phyloP scores from a whole-genome alignment of 2,113 vertebrate genomes.

The Pituophis catenifer region DNA sequence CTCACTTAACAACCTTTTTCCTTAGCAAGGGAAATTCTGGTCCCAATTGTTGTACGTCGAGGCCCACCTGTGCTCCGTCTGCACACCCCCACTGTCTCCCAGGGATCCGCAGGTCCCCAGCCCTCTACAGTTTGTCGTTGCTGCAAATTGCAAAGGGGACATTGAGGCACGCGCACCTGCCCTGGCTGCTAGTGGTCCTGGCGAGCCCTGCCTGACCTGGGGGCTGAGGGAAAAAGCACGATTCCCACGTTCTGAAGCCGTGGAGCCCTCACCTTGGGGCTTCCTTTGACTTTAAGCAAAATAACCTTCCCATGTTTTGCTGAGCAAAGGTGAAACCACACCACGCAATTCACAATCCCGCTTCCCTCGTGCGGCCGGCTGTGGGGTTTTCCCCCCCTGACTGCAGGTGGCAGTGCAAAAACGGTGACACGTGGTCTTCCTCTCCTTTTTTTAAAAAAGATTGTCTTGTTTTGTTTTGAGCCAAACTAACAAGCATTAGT shows the following conservation, averaged over 20 bases:
- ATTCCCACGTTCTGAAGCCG: neutral
- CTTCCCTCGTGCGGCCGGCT: too few species aligned
- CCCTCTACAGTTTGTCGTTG: neutral
- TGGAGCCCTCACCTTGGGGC: too few species aligned
- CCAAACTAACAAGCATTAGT: neutral
- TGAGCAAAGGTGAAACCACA: neutral
- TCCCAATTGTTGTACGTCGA: neutral
- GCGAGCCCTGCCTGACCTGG: rapidly evolving
- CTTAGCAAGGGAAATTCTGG: neutral
- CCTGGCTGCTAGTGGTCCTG: neutral
- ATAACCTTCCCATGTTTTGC: neutral
- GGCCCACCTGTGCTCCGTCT: neutral
- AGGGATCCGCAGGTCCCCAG: neutral
- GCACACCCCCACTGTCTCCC: neutral
- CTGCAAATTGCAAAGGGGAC: neutral
- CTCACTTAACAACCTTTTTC: neutral
- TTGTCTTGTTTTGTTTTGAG: neutral
- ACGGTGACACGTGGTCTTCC: neutral
- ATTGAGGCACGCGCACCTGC: neutral
- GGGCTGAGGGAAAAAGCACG: neutral
- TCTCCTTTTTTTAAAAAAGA: neutral
- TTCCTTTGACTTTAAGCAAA: neutral
- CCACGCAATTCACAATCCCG: neutral
- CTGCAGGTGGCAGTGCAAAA: neutral
- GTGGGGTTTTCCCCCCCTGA: neutral